Percentiles rank a stretch among this genome's conserved stretches.
These are phyloP conservation scores for Hydractinia symbiolongicarpus DNA, from an alignment of 30 jellyfish, hydroid and myxozoan species.

Conservation along the genomic window DNA sequence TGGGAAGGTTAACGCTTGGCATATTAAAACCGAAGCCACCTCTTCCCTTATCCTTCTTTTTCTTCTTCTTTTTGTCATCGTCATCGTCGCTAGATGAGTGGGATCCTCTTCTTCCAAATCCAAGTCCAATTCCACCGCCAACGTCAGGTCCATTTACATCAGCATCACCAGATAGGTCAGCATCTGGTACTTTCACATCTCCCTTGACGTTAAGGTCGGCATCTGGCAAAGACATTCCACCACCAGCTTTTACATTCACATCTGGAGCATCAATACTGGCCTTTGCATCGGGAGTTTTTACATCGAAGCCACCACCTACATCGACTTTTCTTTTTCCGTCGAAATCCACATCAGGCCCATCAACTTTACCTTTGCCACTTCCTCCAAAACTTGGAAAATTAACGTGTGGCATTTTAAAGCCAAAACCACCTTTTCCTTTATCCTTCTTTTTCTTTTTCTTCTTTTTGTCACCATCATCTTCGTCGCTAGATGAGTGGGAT, in stretches of 20 bases:
- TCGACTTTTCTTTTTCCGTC: neutral
- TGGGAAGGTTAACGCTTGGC: conserved; percentile 24
- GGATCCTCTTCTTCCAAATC: conserved; percentile 10
- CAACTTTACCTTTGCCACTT: conserved; percentile 31
- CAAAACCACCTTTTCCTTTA: conserved; percentile 24
- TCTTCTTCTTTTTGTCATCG: conserved; percentile 24
- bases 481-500: conserved; percentile 7
- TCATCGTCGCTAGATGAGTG: conserved; percentile 15
- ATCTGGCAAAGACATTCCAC: conserved; percentile 9
- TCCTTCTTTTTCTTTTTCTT: neutral
- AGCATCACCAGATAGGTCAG: conserved; percentile 21
- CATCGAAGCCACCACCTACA: conserved; percentile 15
- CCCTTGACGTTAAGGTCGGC: conserved; percentile 14
- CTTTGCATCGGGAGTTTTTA: conserved; percentile 10
- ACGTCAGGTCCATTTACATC: conserved; percentile 19
- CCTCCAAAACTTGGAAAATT: conserved; percentile 29
- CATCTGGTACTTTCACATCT: conserved; percentile 10
- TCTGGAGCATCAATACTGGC: conserved; percentile 15
- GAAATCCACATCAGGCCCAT: conserved; percentile 36
- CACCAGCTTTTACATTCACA: conserved; percentile 15
- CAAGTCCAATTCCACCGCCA: conserved; percentile 18
- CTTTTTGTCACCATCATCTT: conserved; percentile 21
- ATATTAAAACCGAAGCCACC: conserved; percentile 34
- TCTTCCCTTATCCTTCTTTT: neutral
- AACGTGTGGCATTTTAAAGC: conserved; percentile 19